Evolutionary conservation across 2,113 vertebrate genomes (phyloP).

Genomic region (Chunga burmeisteri): DNA sequence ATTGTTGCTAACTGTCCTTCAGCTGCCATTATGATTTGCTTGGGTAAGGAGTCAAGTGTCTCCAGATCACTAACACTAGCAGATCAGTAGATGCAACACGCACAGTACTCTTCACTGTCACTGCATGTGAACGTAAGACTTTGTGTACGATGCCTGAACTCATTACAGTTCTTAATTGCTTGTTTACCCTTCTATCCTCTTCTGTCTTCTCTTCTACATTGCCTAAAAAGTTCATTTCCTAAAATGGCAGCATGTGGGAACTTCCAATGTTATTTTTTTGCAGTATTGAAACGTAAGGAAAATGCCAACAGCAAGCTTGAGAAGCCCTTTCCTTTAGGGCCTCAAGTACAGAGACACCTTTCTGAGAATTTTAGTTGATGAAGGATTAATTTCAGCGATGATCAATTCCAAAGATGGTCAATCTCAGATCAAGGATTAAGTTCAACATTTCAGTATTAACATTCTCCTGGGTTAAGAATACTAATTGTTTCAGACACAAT

Average conservation of each 20-base stretch:
- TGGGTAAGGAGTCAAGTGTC: not conserved
- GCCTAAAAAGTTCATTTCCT: not conserved
- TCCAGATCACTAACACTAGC: not conserved
- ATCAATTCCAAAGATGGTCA: not conserved
- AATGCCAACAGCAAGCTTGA: not conserved
- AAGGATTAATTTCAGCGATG: not conserved
- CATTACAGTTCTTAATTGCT: not conserved
- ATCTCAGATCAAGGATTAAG: not conserved
- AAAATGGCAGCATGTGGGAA: not conserved
- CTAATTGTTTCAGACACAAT: not conserved
- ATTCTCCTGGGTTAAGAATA: not conserved
- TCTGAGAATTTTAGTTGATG: not conserved
- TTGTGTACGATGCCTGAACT: not conserved
- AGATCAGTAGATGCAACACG: not conserved
- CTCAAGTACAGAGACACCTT: not conserved
- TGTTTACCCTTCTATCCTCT: not conserved
- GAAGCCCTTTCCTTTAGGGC: not conserved
- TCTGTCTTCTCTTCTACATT: not conserved
- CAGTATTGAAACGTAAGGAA: not conserved
- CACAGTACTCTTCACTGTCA: not conserved
- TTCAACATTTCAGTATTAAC: not conserved
- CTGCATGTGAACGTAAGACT: accelerated
- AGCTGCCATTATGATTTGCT: not conserved
- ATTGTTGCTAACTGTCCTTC: not conserved
- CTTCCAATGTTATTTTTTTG: not conserved